These are phyloP conservation scores for Bombus soroeensis DNA, from an alignment of 1,140 invertebrate species.

Conservation along the genomic window DNA sequence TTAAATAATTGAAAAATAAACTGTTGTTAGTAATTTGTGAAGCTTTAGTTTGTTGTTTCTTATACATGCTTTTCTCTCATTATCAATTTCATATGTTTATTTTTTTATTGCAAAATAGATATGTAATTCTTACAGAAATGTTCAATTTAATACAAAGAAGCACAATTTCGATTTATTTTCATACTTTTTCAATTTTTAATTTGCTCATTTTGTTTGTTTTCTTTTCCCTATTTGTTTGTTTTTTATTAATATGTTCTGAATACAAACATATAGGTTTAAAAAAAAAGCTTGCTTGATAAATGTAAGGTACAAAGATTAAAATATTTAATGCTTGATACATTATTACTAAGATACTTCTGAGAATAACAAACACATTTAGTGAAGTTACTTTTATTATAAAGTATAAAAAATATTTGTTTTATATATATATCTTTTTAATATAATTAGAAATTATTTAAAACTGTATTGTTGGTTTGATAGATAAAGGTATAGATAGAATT, in stretches of 20 bases:
- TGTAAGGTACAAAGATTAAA: background rate
- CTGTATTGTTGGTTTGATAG: background rate
- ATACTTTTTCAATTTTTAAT: background rate
- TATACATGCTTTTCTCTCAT: slow-evolving; percentile 17
- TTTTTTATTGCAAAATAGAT: slow-evolving; percentile 18
- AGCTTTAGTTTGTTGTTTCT: slow-evolving; percentile 27
- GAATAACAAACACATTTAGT: background rate
- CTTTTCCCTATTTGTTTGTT: background rate
- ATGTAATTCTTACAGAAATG: background rate
- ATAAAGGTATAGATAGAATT: background rate
- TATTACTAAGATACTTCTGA: background rate
- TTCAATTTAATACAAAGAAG: background rate
- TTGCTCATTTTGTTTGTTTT: background rate
- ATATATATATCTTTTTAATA: background rate
- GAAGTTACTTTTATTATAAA: background rate
- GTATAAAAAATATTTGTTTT: background rate
- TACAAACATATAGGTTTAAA: background rate
- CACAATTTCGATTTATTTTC: background rate
- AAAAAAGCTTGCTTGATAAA: background rate
- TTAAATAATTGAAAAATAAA: slow-evolving; percentile 42
- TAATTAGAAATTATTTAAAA: background rate
- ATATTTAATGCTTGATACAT: background rate
- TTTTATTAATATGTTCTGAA: background rate
- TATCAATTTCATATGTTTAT: background rate
- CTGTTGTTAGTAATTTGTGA: slow-evolving; percentile 13